Conservation (phyloP, 1,140 invertebrate species). For the Sitobion miscanthi region DNA sequence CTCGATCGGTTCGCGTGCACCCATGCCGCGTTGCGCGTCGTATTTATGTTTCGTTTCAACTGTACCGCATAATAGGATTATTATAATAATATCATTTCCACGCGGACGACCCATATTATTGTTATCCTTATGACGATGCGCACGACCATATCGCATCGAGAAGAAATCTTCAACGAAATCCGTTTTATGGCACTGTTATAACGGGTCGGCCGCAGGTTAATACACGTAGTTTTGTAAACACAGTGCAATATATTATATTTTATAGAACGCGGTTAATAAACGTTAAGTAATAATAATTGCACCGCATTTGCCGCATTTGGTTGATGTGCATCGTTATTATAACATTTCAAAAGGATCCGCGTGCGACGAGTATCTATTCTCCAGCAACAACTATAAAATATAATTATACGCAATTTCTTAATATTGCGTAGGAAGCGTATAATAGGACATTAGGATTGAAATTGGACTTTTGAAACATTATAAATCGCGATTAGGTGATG, state of each 20-base stretch:
- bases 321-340: background rate
- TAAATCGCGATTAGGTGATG: background rate
- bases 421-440: constrained; percentile 28
- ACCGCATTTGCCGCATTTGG: background rate
- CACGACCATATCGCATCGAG: background rate
- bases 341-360: background rate
- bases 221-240: background rate
- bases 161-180: background rate
- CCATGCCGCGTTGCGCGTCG: background rate
- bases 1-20: constrained; percentile 11
- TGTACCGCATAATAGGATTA: background rate
- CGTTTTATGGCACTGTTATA: background rate
- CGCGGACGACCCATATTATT: background rate
- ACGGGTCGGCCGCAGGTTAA: background rate
- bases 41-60: background rate
- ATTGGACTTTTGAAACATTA: constrained; percentile 34
- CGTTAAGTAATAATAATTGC: background rate
- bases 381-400: constrained; percentile 3
- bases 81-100: background rate
- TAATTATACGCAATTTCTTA: constrained; percentile 11
- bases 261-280: background rate
- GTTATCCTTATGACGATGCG: background rate
- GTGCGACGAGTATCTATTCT: background rate
- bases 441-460: constrained; percentile 25
- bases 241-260: background rate